Percentiles rank a stretch among this genome's conserved stretches.
These are phyloP conservation scores for Agriopis aurantiaria DNA, from an alignment of 2,888 invertebrate species.

Conservation along the genomic window DNA sequence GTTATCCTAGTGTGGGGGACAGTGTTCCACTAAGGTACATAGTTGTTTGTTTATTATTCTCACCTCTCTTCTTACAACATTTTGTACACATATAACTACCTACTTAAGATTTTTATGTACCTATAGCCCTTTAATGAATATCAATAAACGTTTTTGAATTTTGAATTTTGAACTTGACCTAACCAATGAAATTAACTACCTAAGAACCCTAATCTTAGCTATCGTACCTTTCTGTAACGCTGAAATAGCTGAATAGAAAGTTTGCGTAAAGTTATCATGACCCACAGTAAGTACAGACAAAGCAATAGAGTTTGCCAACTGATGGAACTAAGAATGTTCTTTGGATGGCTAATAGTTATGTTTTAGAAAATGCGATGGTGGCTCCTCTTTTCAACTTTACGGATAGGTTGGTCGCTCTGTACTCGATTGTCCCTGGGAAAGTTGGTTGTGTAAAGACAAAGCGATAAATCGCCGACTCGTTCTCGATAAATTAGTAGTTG, in stretches of 20 bases:
- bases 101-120: no score
- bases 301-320: not conserved
- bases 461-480: constrained; percentile 43
- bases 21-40: no score
- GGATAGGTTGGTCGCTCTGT: not conserved
- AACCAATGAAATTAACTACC: not conserved
- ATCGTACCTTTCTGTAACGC: not conserved
- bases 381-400: not conserved
- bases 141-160: no score
- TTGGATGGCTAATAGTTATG: not conserved
- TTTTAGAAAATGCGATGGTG: not conserved
- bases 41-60: no score
- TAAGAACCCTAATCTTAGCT: constrained; percentile 6
- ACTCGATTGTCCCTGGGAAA: constrained; percentile 40
- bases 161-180: no score
- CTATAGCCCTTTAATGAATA: no score
- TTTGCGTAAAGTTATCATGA: constrained; percentile 36
- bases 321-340: not conserved
- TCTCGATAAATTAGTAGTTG: constrained; percentile 44
- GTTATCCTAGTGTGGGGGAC: no score
- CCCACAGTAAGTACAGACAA: constrained; percentile 4
- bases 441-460: constrained; percentile 47
- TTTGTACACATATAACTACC: no score
- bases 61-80: no score
- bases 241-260: constrained; percentile 30